phyloP scores from a whole-genome alignment of 2,888 invertebrate genomes.

The Protophormia terraenovae region DNA sequence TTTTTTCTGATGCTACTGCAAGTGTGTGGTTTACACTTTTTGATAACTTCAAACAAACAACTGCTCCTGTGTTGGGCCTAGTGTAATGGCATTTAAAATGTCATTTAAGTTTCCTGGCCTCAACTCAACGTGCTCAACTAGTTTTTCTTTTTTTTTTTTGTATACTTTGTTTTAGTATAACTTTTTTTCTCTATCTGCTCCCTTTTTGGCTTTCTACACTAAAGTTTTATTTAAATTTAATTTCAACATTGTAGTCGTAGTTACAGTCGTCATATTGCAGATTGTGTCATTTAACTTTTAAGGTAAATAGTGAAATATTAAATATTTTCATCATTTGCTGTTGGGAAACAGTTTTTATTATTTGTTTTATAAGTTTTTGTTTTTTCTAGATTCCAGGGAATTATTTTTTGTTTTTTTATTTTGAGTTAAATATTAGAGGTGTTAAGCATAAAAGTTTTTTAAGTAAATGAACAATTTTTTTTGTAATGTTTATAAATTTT shows the following conservation, averaged over 20 bases:
- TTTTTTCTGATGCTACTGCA: neutral
- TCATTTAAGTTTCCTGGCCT: slow-evolving; percentile 48
- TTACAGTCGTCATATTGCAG: slow-evolving; percentile 54
- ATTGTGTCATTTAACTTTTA: slow-evolving; percentile 59
- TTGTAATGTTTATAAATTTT: too few species aligned
- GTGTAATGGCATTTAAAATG: slow-evolving; percentile 54
- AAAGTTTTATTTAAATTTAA: slow-evolving; percentile 52
- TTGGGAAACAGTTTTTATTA: neutral
- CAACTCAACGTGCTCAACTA: slow-evolving; percentile 19
- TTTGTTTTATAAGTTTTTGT: neutral
- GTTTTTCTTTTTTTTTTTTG: slow-evolving; percentile 1
- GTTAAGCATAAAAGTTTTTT: slow-evolving; percentile 11
- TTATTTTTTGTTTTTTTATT: neutral
- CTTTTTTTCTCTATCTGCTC: neutral
- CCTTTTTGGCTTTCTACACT: neutral
- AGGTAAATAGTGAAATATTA: slow-evolving; percentile 33
- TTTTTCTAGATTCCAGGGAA: slow-evolving; percentile 6
- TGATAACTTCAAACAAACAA: slow-evolving; percentile 16
- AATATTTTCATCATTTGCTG: slow-evolving; percentile 38
- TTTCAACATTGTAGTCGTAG: slow-evolving; percentile 20
- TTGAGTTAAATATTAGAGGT: neutral
- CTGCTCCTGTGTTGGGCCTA: neutral
- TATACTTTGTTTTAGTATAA: neutral
- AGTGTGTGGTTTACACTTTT: neutral
- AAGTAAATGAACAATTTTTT: too few species aligned